Evolutionary conservation across 1,140 invertebrate species (phyloP).

Genomic region (Apis cerana): DNA sequence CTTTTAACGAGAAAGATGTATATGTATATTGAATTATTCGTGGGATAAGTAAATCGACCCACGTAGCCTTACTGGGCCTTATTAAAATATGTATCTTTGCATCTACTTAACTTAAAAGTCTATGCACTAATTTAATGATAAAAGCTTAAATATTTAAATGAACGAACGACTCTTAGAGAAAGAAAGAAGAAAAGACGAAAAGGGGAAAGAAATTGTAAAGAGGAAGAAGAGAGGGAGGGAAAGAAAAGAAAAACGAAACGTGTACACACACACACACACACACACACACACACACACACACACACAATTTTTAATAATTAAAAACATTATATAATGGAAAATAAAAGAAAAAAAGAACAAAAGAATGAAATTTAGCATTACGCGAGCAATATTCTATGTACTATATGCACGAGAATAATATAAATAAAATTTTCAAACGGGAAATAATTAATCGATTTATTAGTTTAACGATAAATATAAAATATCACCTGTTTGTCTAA

Average conservation of each 20-base stretch:
- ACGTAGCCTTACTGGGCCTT: conserved; percentile 82
- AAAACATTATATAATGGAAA: neutral
- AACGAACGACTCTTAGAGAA: conserved; percentile 59
- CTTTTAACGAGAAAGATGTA: conserved; percentile 34
- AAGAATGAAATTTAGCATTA: no score
- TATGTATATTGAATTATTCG: conserved; percentile 76
- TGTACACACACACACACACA: neutral
- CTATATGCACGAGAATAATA: neutral
- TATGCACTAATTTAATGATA: conserved; percentile 70
- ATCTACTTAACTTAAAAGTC: conserved; percentile 77
- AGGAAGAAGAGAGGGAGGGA: conserved; percentile 19
- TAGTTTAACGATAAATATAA: neutral
- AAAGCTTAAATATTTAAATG: conserved; percentile 65
- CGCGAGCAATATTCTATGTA: no score
- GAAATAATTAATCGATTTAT: neutral
- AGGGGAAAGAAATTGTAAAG: neutral
- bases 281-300: neutral
- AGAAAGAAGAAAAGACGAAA: conserved; percentile 29
- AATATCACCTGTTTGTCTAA: neutral
- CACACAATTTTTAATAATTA: neutral
- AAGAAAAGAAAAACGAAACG: neutral
- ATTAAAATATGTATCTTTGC: conserved; percentile 81
- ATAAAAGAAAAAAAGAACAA: neutral
- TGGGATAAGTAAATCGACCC: conserved; percentile 76
- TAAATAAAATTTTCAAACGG: neutral